Percentiles rank a stretch among this genome's conserved stretches.
Evolutionary conservation across 2,888 invertebrate species (phyloP).

Genomic region (Troides oblongomaculatus): DNA sequence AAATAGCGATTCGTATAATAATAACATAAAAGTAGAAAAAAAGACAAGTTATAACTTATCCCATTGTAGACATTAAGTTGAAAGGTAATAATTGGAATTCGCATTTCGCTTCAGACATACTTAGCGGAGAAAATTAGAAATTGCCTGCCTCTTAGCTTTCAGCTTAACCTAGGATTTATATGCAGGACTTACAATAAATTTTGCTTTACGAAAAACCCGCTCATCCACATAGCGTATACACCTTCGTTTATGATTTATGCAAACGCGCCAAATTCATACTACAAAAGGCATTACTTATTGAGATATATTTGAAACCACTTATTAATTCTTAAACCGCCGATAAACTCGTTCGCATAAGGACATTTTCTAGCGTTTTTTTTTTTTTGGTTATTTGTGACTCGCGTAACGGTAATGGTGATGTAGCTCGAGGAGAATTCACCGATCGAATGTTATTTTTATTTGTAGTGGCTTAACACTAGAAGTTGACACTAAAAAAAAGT

Average conservation of each 20-base stretch:
- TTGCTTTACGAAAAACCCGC: conserved; percentile 61
- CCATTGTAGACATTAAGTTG: conserved; percentile 39
- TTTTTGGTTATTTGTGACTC: conserved; percentile 39
- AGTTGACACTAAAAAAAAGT: background rate
- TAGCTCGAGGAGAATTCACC: conserved; percentile 55
- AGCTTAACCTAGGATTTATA: conserved; percentile 58
- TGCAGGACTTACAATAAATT: conserved; percentile 49
- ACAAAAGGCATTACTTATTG: conserved; percentile 46
- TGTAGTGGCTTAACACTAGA: conserved; percentile 52
- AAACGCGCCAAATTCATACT: conserved; percentile 70
- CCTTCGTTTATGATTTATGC: conserved; percentile 59
- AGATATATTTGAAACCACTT: conserved; percentile 44
- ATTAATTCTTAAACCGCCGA: conserved; percentile 39
- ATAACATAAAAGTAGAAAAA: background rate
- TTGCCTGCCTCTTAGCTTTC: conserved; percentile 50
- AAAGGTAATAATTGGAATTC: conserved; percentile 44
- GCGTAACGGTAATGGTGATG: conserved; percentile 62
- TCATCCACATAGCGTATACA: conserved; percentile 53
- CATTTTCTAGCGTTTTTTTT: conserved; percentile 42
- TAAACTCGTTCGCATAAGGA: conserved; percentile 52
- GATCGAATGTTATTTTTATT: conserved; percentile 38
- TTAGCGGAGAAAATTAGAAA: conserved; percentile 59
- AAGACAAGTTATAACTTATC: conserved; percentile 34
- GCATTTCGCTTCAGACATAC: conserved; percentile 35
- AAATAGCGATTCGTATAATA: background rate